Evolutionary conservation across 92 coral and sea anemone genomes (phyloP), one percentile per base, ranked within the genome.

Genomic region (Phymanthus crucifer): DNA sequence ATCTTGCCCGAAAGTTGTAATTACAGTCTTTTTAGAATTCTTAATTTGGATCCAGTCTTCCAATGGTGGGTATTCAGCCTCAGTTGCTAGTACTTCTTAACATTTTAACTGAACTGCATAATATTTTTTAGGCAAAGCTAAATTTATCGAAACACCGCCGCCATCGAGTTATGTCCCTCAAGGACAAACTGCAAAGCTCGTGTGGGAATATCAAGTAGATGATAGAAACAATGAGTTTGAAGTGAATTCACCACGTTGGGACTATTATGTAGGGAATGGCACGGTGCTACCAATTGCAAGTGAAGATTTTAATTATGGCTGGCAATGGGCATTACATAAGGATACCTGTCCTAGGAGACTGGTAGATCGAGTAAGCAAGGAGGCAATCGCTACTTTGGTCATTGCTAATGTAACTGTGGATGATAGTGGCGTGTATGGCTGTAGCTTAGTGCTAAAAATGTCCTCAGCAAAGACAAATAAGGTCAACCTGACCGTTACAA

Each of bases 381-480:
- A 75, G 32, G 11, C 27, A 36, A 77, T 3, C 6, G 80, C 80
- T 56, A 77, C 80, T 11, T 40, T 77, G 71, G 80, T 77, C 72
- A 77, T 77, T 32, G 29, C 80, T 34, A 77, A 58, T 36, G 71
- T 61, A 32, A 77, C 80, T 7, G 34, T 34, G 32, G 71, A 17
- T 19, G 80, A 77, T n/a, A 58, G 23, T 56, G 80, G 80, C 19
- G n/a, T 23, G 47, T 77, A 77, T 35, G 80, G 80, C 1, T 77
- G 80, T 38, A 58, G 40, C 34, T 35, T 77, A 56, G 43, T 56
- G 31, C 21, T 77, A 13, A 40, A 31, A 13, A 16, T 16, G 50
- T 46, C 65, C 13, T 27, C 66, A 46, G 34, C 58, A 3, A 5
- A 19, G n/a, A 74, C 65, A 2, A 74, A 19, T 6, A 74, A 46